These are phyloP conservation scores for Clanis bilineata DNA, from an alignment of 2,888 invertebrate species.

Conservation along the genomic window DNA sequence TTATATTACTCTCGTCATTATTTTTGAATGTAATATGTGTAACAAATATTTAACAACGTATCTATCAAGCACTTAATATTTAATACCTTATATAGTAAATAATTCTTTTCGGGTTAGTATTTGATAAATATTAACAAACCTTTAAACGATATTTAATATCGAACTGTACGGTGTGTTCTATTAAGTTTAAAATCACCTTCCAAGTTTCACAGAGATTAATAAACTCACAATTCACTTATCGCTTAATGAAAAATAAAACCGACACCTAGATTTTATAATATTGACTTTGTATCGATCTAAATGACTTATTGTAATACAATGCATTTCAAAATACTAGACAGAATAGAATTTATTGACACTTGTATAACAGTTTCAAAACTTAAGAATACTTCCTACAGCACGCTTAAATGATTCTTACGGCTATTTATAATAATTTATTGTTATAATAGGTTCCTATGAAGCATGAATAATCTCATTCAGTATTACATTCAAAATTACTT, in stretches of 20 bases:
- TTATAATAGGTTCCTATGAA: background rate
- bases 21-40: background rate
- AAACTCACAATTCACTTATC: too few relatives aligned
- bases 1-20: background rate
- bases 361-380: conserved; percentile 30
- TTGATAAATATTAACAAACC: too few relatives aligned
- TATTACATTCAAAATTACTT: background rate
- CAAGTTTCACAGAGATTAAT: too few relatives aligned
- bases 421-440: background rate
- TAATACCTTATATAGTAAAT: too few relatives aligned
- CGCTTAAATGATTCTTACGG: background rate
- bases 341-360: conserved; percentile 25
- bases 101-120: too few relatives aligned
- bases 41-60: too few relatives aligned
- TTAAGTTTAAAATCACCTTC: too few relatives aligned
- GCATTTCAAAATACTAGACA: conserved; percentile 21
- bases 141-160: too few relatives aligned
- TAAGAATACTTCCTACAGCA: conserved; percentile 20
- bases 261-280: background rate
- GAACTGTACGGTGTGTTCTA: too few relatives aligned
- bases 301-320: conserved; percentile 23
- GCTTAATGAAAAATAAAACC: background rate
- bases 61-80: too few relatives aligned
- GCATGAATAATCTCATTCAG: background rate
- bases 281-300: conserved; percentile 21